Percentiles rank a stretch among this genome's conserved stretches.
Conservation (phyloP, 2,797 vertebrate genomes). For the Cryptoprocta ferox region DNA sequence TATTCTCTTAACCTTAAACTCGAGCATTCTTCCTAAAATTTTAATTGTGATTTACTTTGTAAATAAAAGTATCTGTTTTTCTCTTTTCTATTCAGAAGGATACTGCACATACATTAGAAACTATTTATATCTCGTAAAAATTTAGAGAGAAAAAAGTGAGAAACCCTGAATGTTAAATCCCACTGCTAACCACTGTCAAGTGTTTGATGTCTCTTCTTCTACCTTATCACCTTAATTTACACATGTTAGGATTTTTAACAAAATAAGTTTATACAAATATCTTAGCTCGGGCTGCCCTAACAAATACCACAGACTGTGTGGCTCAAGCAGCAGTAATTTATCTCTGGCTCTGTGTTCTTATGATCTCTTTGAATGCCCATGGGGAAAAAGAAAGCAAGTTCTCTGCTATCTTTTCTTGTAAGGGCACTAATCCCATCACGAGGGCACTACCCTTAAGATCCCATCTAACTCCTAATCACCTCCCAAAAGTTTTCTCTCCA, state of each 20-base stretch:
- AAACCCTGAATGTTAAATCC: background rate
- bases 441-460: background rate
- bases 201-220: background rate
- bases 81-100: background rate
- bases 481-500: background rate
- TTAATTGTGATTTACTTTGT: background rate
- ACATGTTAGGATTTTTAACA: background rate
- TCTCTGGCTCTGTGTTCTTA: background rate
- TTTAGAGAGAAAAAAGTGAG: background rate
- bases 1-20: background rate
- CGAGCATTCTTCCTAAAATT: background rate
- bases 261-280: background rate
- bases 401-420: background rate
- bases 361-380: rapidly evolving
- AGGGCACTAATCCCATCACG: background rate
- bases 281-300: background rate
- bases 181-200: background rate
- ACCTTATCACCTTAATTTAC: background rate
- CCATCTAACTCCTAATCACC: background rate
- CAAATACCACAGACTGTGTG: background rate
- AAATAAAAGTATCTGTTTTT: background rate
- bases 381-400: background rate
- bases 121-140: background rate
- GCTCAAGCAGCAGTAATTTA: background rate
- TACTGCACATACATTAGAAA: background rate